Evolutionary conservation across 2,797 vertebrate genomes (phyloP), one percentile per base, ranked within the genome.

Genomic region (Pristis pectinata): DNA sequence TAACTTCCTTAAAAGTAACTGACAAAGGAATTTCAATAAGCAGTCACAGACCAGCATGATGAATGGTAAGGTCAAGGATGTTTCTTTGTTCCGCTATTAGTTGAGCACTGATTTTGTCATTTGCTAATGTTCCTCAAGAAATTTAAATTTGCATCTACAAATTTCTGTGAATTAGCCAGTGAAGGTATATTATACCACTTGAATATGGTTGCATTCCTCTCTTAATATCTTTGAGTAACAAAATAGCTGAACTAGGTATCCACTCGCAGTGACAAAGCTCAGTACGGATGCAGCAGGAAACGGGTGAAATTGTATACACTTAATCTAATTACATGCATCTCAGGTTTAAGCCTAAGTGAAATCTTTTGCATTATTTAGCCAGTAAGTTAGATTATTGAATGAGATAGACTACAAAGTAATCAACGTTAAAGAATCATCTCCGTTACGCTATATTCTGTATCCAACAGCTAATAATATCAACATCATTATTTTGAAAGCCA

Each of bases 311-410:
- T 22, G 59, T 64, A 91, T 91, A 91, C 87, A 41, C 61, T 64
- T 91, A 91, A 91, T 41, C 87, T 91, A 67, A 67, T 91, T 67
- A 91, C n/a, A 64, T 22, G 87, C n/a, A 91, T 91, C 59, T 91
- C 87, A 91, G n/a, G 87, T 67, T 91, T 67, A 37, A 41, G 59
- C 87, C 64, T 41, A 64, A 91, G 87, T 67, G 87, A 91, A 91
- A 64, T n/a, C n/a, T 67, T 61, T 91, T 91, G 87, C 87, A 91
- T 91, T 91, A 91, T 91, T 91, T 53, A 91, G 64, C 59, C 19
- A 37, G 87, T 24, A 67, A 37, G n/a, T 91, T 91, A 67, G 87
- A 91, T 67, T 91, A 91, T 91, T 91, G 87, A 67, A 91, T 91
- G 61, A 91, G 61, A 91, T 61, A 41, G 6, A 34, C 34, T 37